These are phyloP conservation scores for Podarcis raffonei DNA, from an alignment of 2,113 vertebrate genomes.

Conservation along the genomic window DNA sequence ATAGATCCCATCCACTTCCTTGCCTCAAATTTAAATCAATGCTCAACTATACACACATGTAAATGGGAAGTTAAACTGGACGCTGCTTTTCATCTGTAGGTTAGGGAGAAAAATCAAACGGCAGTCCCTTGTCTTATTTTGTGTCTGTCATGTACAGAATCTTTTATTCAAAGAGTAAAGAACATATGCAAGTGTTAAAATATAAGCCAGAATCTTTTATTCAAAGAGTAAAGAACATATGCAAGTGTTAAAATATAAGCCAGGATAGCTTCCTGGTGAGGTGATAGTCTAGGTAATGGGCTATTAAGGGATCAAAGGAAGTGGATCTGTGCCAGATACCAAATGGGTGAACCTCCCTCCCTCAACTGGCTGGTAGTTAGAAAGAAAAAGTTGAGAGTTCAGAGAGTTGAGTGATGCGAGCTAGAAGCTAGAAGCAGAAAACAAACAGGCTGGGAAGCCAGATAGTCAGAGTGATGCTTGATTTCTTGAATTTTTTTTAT, in stretches of 20 bases:
- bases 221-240: conserved; percentile 9
- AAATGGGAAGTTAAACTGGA: neutral
- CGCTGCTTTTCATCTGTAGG: neutral
- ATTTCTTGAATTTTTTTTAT: no score
- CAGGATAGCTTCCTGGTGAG: no score
- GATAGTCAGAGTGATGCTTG: no score
- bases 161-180: conserved; percentile 17
- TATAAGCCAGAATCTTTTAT: neutral
- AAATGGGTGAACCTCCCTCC: no score
- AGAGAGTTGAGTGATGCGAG: no score
- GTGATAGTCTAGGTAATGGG: no score
- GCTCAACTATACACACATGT: conserved; percentile 28
- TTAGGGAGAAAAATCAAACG: neutral
- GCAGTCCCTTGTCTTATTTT: conserved; percentile 9
- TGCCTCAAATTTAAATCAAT: conserved; percentile 8
- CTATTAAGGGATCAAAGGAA: no score
- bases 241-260: neutral
- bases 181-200: conserved; percentile 7
- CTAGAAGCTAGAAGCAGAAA: no score
- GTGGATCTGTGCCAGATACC: no score
- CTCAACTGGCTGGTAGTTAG: no score
- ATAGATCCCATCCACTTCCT: neutral
- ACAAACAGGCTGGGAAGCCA: no score
- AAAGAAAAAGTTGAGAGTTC: no score
- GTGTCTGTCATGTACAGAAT: neutral